Evolutionary conservation across 35 echinoderm and acorn worm genomes (phyloP).

Genomic region (Patiria miniata): DNA sequence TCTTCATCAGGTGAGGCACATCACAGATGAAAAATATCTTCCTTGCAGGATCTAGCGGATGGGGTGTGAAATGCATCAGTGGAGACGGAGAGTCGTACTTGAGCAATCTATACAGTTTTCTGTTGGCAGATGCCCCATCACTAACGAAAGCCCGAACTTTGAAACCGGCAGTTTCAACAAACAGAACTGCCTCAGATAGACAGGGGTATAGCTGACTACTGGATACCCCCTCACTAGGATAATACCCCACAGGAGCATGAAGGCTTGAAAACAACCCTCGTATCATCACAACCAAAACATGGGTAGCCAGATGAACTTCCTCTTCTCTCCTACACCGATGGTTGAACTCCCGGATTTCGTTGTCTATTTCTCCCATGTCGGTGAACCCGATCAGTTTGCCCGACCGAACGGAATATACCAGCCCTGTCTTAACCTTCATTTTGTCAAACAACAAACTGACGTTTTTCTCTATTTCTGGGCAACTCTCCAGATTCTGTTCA

Average conservation of each 20-base stretch:
- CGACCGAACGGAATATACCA: constrained; percentile 18
- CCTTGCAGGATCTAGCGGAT: not conserved
- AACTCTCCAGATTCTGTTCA: constrained; percentile 6
- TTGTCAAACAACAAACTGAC: constrained; percentile 49
- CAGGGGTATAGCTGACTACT: constrained; percentile 6
- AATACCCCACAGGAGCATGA: constrained; percentile 35
- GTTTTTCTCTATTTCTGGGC: constrained; percentile 16
- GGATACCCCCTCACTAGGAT: not conserved
- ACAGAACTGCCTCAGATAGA: constrained; percentile 1
- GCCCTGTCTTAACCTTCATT: constrained; percentile 47
- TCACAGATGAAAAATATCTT: constrained; percentile 68
- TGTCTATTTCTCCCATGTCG: constrained; percentile 50
- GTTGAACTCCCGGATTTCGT: constrained; percentile 29
- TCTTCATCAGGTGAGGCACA: constrained; percentile 63
- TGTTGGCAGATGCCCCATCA: constrained; percentile 51
- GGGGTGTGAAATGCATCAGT: not conserved
- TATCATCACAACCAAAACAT: constrained; percentile 58
- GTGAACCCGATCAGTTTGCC: constrained; percentile 54
- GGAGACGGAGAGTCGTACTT: not conserved
- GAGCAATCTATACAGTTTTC: constrained; percentile 45
- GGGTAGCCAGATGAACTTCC: constrained; percentile 3
- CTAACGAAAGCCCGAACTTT: constrained; percentile 23
- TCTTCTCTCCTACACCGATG: not conserved
- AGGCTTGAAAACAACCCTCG: constrained; percentile 16
- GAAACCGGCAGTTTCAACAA: constrained; percentile 28